Conservation (phyloP, 2,888 invertebrate species). For the Scaptodrosophila latifasciaeformis region DNA sequence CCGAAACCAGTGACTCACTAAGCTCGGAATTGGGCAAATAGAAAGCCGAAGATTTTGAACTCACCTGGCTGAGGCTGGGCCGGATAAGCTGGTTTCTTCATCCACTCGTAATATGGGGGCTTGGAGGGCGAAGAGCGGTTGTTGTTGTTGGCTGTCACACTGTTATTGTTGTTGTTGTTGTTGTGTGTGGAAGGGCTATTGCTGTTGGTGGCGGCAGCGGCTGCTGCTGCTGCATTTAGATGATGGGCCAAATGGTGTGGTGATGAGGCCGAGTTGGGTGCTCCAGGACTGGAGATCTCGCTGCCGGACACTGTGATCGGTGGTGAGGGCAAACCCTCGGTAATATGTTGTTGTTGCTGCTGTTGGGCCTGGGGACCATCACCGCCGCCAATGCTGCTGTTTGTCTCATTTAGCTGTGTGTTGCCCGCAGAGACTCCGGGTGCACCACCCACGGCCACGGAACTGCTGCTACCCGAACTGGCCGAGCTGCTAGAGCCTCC, state of each 20-base stretch:
- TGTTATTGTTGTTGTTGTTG: conserved; percentile 47
- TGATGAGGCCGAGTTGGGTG: conserved; percentile 72
- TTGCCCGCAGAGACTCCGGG: conserved; percentile 33
- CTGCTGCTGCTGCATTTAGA: conserved; percentile 74
- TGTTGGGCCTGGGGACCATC: conserved; percentile 30
- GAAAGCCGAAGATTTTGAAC: conserved; percentile 19
- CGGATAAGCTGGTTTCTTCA: conserved; percentile 91
- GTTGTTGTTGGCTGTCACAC: conserved; percentile 43
- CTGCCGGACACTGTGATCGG: conserved; percentile 78
- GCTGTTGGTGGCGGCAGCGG: conserved; percentile 75
- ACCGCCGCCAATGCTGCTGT: conserved; percentile 51
- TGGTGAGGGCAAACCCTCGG: conserved; percentile 77
- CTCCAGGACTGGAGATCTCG: conserved; percentile 79
- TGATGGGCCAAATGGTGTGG: conserved; percentile 73
- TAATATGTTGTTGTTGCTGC: conserved; percentile 54
- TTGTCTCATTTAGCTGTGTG: conserved; percentile 61
- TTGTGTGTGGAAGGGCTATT: conserved; percentile 54
- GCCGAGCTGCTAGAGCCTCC: conserved; percentile 63
- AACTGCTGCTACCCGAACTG: conserved; percentile 59
- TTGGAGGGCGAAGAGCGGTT: conserved; percentile 80
- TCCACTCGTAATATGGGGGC: conserved; percentile 90
- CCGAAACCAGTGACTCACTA: neutral
- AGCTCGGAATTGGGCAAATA: neutral
- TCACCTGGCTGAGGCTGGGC: conserved; percentile 89
- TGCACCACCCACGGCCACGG: conserved; percentile 29